These are phyloP conservation scores for Blera fallax DNA, from an alignment of 2,888 invertebrate genomes.

Conservation along the genomic window DNA sequence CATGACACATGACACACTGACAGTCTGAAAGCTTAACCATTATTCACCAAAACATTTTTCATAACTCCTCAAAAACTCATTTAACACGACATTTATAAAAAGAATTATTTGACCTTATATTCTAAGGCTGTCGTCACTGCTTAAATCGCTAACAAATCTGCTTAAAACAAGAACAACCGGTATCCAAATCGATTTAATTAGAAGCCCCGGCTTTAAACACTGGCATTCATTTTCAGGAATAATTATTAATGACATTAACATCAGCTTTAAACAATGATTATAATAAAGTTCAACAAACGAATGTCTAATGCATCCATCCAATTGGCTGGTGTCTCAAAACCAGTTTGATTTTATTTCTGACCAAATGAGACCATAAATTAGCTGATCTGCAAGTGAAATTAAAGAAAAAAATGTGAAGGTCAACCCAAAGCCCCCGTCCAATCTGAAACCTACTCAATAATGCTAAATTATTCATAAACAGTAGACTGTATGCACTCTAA, in stretches of 20 bases:
- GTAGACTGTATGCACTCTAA: conserved; percentile 10
- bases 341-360: neutral
- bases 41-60: neutral
- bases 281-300: conserved; percentile 1
- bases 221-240: neutral
- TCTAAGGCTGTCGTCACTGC: neutral
- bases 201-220: neutral
- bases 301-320: neutral
- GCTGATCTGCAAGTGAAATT: neutral
- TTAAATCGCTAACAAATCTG: neutral
- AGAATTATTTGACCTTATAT: neutral
- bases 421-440: conserved; percentile 35
- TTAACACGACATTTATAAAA: neutral
- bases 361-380: neutral
- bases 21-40: neutral
- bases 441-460: conserved; percentile 24
- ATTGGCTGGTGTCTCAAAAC: neutral
- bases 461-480: conserved; percentile 48
- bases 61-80: neutral
- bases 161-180: conserved; percentile 7
- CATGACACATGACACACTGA: neutral
- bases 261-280: neutral
- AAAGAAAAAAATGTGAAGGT: conserved; percentile 46
- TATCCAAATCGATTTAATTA: neutral
- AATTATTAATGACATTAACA: neutral